Evolutionary conservation across 2,888 invertebrate genomes (phyloP), one percentile per base, ranked within the genome.

Genomic region (Microctonus hyperodae): DNA sequence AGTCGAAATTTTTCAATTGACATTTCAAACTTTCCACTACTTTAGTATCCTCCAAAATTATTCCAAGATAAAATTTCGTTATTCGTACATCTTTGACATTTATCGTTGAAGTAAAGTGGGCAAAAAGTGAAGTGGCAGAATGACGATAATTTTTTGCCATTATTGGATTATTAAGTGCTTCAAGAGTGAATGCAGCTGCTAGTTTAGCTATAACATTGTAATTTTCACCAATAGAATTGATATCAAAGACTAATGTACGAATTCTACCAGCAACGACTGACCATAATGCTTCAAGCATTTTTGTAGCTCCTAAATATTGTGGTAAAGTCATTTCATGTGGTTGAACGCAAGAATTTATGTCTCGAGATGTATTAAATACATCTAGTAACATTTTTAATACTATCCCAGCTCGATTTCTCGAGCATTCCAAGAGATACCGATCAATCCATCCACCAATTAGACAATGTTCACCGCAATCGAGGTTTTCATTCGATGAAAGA

Each of bases 371-470:
- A 37, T 79, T 72, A 48, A 83, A 74, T 16, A 81, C 69, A 2
- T 70, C 73, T 9, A 75, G 65, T 5, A 84, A 67, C 25, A 77
- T 74, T 40, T 74, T 75, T 0, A 77, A 75, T 48, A 83, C 61
- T 6, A 70, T 69, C n/a, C 70, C 74, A n/a, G 76, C 72, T 66
- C 73, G 78, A 68, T 75, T 77, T 35, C 73, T 81, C 2, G 82
- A 73, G 67, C 80, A 81, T 50, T 78, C 79, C 51, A 76, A 62
- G 16, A 84, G 73, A 65, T 82, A 82, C 51, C 83, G 74, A 69
- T 83, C 83, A 33, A 84, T 76, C 83, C 83, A 84, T 9, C 83
- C 83, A 20, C 77, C 78, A 7, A 84, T 72, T 5, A 83, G 75
- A 22, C 72, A 59, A 50, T 82, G 70, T 63, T 83, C 81, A 16